A percentile compares a stretch with the other conserved stretches of the same genome.
These are phyloP conservation scores for Euura saliciscinereae DNA, from an alignment of 1,140 invertebrate genomes.

Conservation along the genomic window DNA sequence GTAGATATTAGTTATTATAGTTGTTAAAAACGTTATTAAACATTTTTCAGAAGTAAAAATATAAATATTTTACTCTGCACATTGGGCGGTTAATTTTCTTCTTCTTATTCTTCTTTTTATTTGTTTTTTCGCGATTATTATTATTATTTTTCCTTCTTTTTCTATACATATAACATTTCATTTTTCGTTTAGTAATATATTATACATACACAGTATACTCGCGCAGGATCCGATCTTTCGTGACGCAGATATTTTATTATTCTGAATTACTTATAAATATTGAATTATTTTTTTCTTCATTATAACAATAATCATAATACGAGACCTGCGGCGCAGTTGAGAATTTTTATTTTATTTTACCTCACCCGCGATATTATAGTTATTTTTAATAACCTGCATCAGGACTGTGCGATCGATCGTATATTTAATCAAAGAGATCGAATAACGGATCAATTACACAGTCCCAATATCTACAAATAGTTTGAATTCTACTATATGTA, in stretches of 20 bases:
- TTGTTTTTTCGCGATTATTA: constrained; percentile 24
- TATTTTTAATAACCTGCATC: no score
- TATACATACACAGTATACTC: background rate
- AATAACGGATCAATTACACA: no score
- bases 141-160: background rate
- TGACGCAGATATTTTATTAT: background rate
- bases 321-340: no score
- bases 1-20: constrained; percentile 5
- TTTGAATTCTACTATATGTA: constrained; percentile 35
- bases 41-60: constrained; percentile 52
- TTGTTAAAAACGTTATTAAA: constrained; percentile 45
- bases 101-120: constrained; percentile 10
- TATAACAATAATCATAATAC: no score
- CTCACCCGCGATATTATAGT: no score
- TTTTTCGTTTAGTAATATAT: background rate
- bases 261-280: background rate
- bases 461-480: background rate
- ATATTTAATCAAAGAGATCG: no score
- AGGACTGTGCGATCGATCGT: no score
- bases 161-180: background rate
- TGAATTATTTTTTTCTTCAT: background rate
- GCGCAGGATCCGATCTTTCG: background rate
- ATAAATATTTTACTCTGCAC: constrained; percentile 46
- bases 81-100: constrained; percentile 7
- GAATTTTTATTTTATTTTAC: no score